These are phyloP conservation scores for Idris sp. DNA, from an alignment of 1,140 invertebrate genomes.

Conservation along the genomic window DNA sequence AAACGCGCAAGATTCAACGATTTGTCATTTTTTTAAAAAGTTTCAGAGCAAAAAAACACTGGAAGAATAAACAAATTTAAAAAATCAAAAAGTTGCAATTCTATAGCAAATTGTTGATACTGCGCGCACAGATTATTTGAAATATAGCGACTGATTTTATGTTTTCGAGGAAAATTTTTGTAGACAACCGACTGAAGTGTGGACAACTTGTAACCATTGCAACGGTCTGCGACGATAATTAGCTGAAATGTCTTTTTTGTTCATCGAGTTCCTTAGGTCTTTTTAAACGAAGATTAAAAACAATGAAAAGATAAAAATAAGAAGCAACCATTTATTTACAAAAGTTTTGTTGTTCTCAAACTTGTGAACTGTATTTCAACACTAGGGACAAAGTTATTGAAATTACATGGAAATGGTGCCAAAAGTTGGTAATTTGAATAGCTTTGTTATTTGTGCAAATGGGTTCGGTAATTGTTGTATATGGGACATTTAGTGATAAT, in stretches of 20 bases:
- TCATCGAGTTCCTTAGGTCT: slow-evolving; percentile 60
- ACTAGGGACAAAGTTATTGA: too few species aligned
- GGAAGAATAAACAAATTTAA: too few species aligned
- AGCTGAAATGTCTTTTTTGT: slow-evolving; percentile 55
- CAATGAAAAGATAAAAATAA: slow-evolving; percentile 5
- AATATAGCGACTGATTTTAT: slow-evolving; percentile 33
- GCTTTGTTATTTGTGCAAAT: slow-evolving; percentile 10
- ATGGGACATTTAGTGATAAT: slow-evolving; percentile 49
- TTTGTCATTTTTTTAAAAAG: too few species aligned
- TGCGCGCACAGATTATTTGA: slow-evolving; percentile 13
- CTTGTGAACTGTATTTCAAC: too few species aligned
- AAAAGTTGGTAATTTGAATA: slow-evolving; percentile 10
- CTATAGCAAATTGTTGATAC: too few species aligned
- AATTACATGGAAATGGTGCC: slow-evolving; percentile 18
- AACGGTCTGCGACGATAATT: slow-evolving; percentile 50
- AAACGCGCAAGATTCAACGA: too few species aligned
- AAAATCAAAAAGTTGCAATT: too few species aligned
- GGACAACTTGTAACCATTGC: slow-evolving; percentile 37
- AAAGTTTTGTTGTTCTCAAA: neutral
- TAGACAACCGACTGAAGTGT: slow-evolving; percentile 49
- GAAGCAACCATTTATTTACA: neutral
- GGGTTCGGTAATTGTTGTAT: slow-evolving; percentile 24
- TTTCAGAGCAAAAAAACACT: too few species aligned
- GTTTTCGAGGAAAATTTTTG: slow-evolving; percentile 27
- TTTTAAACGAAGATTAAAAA: slow-evolving; percentile 29